phyloP scores from a whole-genome alignment of 2,113 vertebrate genomes.

The Ramphastos sulfuratus region DNA sequence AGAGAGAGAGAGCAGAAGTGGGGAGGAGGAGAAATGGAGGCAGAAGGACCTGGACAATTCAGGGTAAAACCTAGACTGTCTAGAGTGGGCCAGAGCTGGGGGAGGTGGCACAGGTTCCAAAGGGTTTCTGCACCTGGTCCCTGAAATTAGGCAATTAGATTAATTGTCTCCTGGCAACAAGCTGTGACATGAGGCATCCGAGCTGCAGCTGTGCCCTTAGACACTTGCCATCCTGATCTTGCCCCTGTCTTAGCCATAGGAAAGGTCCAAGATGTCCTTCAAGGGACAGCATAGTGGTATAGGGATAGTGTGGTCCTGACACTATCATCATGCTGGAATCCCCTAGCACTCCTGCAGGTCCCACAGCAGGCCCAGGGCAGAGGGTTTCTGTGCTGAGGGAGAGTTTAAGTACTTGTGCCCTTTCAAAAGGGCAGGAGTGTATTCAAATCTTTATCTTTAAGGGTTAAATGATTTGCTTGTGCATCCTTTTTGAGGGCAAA shows the following conservation, averaged over 20 bases:
- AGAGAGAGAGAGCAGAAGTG: background rate
- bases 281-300: background rate
- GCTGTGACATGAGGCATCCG: background rate
- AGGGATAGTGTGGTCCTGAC: background rate
- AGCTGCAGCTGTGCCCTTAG: background rate
- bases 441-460: fast-evolving
- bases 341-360: background rate
- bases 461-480: background rate
- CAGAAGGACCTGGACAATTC: background rate
- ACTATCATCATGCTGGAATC: background rate
- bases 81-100: background rate
- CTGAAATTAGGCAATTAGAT: background rate
- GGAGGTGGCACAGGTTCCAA: background rate
- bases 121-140: background rate
- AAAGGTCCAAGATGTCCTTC: background rate
- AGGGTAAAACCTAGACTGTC: background rate
- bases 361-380: background rate
- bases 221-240: background rate
- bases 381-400: background rate
- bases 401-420: fast-evolving
- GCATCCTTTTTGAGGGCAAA: background rate
- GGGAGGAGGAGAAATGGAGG: background rate
- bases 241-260: background rate
- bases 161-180: background rate
- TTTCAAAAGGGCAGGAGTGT: background rate